A percentile compares a stretch with the other conserved stretches of the same genome.
Evolutionary conservation across 2,797 vertebrate species (phyloP).

Genomic region (Botia kubotai): DNA sequence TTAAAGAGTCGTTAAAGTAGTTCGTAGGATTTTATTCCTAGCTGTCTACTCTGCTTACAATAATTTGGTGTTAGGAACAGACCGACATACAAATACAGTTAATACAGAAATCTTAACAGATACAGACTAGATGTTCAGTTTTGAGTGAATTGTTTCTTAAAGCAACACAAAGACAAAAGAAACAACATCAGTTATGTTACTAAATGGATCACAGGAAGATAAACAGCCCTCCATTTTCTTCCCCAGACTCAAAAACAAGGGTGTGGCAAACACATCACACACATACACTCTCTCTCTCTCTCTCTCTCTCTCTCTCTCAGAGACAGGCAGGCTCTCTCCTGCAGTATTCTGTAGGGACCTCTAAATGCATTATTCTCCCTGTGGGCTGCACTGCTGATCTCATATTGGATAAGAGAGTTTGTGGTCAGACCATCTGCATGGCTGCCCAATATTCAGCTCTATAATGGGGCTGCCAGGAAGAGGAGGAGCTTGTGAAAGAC

Average conservation of each 20-base stretch:
- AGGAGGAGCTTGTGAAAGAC: constrained; percentile 5
- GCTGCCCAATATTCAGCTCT: constrained; percentile 40
- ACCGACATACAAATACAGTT: too few species aligned
- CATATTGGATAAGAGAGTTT: constrained; percentile 43
- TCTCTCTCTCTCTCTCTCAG: constrained; percentile 1
- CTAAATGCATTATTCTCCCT: constrained; percentile 57
- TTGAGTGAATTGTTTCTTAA: not conserved
- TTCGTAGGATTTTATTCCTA: too few species aligned
- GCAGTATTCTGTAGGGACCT: constrained; percentile 46
- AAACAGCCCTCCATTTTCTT: constrained; percentile 36
- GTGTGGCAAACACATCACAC: not conserved
- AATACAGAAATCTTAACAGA: not conserved
- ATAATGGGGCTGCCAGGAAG: constrained; percentile 42
- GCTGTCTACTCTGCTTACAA: not conserved
- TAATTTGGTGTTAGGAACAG: not conserved
- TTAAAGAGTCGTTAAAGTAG: not conserved
- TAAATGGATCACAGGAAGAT: constrained; percentile 29
- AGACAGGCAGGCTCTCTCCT: constrained; percentile 32
- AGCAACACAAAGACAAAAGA: constrained; percentile 2
- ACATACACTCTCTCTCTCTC: not conserved
- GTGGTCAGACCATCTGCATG: constrained; percentile 33
- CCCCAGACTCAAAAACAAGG: constrained; percentile 32
- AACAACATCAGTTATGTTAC: constrained; percentile 30
- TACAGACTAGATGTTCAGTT: not conserved
- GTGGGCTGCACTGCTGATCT: constrained; percentile 33